Conservation (phyloP, 2,113 vertebrate genomes). For the Varanus salvator region DNA sequence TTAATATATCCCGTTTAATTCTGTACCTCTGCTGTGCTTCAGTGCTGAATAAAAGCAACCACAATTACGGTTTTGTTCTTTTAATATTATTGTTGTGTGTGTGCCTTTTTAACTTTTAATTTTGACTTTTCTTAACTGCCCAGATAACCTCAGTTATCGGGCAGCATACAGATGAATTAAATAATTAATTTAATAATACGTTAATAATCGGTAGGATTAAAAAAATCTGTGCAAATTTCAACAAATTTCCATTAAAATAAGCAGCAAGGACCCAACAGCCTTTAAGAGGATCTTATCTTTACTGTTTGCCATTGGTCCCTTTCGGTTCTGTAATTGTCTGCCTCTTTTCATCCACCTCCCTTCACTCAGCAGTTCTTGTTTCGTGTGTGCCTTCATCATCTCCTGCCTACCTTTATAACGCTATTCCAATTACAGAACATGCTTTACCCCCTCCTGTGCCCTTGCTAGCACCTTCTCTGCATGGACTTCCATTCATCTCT, state of each 20-base stretch:
- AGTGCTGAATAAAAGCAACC: too few species aligned
- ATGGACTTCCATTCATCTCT: not conserved
- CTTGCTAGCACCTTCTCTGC: not conserved
- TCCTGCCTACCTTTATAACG: not conserved
- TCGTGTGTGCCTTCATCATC: not conserved
- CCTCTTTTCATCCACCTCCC: not conserved
- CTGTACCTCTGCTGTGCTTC: too few species aligned
- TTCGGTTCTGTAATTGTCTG: conserved; percentile 4
- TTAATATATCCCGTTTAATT: too few species aligned
- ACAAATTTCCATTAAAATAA: not conserved
- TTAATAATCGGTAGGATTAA: too few species aligned
- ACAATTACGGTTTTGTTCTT: too few species aligned
- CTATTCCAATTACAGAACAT: conserved; percentile 10
- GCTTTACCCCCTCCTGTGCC: not conserved
- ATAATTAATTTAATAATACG: too few species aligned
- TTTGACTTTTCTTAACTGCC: too few species aligned
- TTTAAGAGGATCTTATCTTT: not conserved
- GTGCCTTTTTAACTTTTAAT: too few species aligned
- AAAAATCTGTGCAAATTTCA: not conserved
- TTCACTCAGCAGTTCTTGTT: not conserved
- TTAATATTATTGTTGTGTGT: too few species aligned
- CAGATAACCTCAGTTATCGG: too few species aligned
- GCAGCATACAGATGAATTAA: too few species aligned
- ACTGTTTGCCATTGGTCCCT: not conserved
- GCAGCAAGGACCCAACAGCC: not conserved